Evolutionary conservation across 1,140 invertebrate genomes (phyloP).

Genomic region (Drosophila pectinifera): DNA sequence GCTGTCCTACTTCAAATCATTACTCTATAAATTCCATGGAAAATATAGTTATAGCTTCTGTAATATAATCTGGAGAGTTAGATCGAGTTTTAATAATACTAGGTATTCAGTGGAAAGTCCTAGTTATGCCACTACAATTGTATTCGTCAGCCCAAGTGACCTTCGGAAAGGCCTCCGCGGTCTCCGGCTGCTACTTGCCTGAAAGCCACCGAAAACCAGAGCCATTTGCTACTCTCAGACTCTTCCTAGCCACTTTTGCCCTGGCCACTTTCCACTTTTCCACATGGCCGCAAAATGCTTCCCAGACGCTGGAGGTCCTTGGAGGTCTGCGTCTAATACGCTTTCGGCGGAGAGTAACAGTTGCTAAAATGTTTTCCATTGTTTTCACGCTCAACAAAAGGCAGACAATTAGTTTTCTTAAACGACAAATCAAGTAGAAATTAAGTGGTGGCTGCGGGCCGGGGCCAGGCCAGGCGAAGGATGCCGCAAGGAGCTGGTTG

Average conservation of each 20-base stretch:
- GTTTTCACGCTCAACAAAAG: constrained; percentile 83
- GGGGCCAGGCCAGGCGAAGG: constrained; percentile 33
- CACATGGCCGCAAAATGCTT: constrained; percentile 49
- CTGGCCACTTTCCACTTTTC: constrained; percentile 41
- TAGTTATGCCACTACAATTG: background rate
- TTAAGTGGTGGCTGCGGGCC: constrained; percentile 77
- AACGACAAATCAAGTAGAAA: constrained; percentile 84
- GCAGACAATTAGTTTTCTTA: constrained; percentile 84
- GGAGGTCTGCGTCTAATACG: constrained; percentile 69
- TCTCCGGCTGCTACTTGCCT: constrained; percentile 2
- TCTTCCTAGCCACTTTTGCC: constrained; percentile 22
- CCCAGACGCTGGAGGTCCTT: constrained; percentile 17
- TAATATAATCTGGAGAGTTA: too few relatives aligned
- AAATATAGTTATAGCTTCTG: too few relatives aligned
- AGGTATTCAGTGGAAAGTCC: background rate
- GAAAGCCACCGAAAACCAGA: constrained; percentile 36
- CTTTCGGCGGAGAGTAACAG: constrained; percentile 77
- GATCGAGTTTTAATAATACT: too few relatives aligned
- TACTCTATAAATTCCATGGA: too few relatives aligned
- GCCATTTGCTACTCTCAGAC: constrained; percentile 42
- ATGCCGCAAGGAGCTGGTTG: constrained; percentile 34
- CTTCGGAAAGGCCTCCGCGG: constrained; percentile 28
- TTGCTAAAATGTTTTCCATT: constrained; percentile 84
- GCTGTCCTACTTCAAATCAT: too few relatives aligned
- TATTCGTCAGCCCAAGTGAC: constrained; percentile 35